Evolutionary conservation across 2,113 vertebrate genomes (phyloP).

Genomic region (Trogon melanurus): DNA sequence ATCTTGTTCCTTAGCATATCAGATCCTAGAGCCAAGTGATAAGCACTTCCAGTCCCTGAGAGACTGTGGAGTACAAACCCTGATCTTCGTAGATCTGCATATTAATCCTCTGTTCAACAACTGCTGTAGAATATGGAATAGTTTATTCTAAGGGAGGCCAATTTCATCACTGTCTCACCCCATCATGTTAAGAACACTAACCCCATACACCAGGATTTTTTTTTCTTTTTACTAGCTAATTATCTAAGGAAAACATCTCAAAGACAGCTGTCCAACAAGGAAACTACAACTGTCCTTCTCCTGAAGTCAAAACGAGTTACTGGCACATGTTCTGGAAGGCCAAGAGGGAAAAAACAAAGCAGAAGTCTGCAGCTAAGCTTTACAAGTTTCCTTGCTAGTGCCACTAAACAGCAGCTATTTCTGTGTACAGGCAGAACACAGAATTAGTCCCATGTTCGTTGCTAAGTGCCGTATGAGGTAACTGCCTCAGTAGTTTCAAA

Average conservation of each 20-base stretch:
- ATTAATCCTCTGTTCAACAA: constrained; percentile 25
- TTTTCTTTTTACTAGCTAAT: neutral
- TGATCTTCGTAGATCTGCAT: neutral
- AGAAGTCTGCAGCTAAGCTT: neutral
- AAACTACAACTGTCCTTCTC: neutral
- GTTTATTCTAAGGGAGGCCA: neutral
- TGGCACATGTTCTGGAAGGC: neutral
- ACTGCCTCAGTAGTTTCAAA: neutral
- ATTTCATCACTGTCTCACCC: neutral
- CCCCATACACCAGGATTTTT: neutral
- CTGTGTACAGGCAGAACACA: neutral
- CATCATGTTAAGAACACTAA: neutral
- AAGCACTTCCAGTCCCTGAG: constrained; percentile 1
- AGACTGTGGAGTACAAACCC: neutral
- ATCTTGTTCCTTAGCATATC: constrained; percentile 9
- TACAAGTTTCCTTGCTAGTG: neutral
- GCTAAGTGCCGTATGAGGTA: neutral
- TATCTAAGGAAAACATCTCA: neutral
- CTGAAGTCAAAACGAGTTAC: neutral
- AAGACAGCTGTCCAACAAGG: neutral
- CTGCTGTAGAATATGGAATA: neutral
- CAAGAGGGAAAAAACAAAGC: neutral
- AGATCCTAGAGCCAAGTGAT: neutral
- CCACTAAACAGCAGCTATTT: neutral
- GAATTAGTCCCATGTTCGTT: neutral